phyloP scores from a whole-genome alignment of 2,797 vertebrate species.

The Chloroceryle inda region DNA sequence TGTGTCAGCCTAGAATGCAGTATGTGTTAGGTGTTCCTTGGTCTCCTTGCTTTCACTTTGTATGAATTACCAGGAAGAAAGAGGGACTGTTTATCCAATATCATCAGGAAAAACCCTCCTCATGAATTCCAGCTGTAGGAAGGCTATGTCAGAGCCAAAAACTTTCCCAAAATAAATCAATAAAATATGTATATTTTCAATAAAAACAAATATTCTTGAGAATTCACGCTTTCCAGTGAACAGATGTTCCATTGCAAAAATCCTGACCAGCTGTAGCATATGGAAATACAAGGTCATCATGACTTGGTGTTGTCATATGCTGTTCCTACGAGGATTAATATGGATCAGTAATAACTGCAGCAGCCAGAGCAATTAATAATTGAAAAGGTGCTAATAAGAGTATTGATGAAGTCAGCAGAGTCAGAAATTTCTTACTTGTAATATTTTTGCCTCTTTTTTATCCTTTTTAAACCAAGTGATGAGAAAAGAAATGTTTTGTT shows the following conservation, averaged over 20 bases:
- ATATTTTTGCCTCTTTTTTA: slow-evolving; percentile 24
- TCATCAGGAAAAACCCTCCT: not conserved
- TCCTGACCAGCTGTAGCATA: not conserved
- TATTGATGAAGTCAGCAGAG: slow-evolving; percentile 39
- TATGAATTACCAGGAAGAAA: not conserved
- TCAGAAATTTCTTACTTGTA: not conserved
- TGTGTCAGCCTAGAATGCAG: not conserved
- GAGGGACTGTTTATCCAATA: not conserved
- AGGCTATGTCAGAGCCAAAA: not conserved
- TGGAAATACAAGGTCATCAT: slow-evolving; percentile 6
- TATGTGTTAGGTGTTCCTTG: not conserved
- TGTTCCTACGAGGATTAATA: slow-evolving; percentile 56
- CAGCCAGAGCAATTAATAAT: slow-evolving; percentile 60
- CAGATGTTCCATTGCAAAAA: slow-evolving; percentile 37
- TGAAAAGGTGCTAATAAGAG: not conserved
- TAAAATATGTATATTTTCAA: not conserved
- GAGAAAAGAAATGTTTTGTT: not conserved
- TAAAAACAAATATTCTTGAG: not conserved
- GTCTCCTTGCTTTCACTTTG: not conserved
- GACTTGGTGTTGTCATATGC: not conserved
- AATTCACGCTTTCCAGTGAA: not conserved
- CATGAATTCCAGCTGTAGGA: not conserved
- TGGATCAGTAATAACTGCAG: slow-evolving; percentile 49
- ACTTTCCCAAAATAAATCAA: not conserved
- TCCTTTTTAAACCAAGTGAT: not conserved